phyloP scores from a whole-genome alignment of 2,888 invertebrate genomes.

The Encarsia formosa region DNA sequence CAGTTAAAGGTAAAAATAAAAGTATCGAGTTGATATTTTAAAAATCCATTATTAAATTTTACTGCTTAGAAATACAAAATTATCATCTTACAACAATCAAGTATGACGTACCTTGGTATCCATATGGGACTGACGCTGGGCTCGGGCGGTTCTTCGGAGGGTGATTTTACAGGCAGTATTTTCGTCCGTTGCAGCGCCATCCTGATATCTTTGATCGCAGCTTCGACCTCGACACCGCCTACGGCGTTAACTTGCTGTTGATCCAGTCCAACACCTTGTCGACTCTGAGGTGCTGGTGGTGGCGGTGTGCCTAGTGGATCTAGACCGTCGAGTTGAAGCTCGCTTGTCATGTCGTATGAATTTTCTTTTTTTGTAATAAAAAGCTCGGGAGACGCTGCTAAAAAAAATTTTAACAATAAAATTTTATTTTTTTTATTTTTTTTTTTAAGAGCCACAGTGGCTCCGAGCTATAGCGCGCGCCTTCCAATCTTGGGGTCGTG shows the following conservation, averaged over 20 bases:
- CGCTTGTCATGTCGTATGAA: constrained; percentile 47
- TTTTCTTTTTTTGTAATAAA: constrained; percentile 46
- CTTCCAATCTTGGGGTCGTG: too few species aligned
- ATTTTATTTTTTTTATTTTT: too few species aligned
- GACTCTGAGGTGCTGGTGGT: constrained; percentile 48
- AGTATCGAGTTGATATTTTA: too few species aligned
- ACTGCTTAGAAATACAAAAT: too few species aligned
- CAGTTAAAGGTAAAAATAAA: not conserved
- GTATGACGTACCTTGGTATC: constrained; percentile 60
- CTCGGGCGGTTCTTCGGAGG: constrained; percentile 52
- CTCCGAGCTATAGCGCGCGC: too few species aligned
- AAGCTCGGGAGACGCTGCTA: constrained; percentile 44
- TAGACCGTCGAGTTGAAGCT: constrained; percentile 66
- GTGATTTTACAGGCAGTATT: constrained; percentile 58
- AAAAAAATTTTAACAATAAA: too few species aligned
- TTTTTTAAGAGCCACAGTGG: too few species aligned
- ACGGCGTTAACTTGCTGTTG: too few species aligned
- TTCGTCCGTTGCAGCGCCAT: constrained; percentile 72
- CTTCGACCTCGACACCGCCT: constrained; percentile 52
- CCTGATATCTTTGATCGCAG: constrained; percentile 79
- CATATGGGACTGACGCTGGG: constrained; percentile 63
- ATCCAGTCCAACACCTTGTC: constrained; percentile 43
- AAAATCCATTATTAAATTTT: too few species aligned
- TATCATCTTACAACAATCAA: not conserved
- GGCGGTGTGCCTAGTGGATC: constrained; percentile 61